phyloP scores from a whole-genome alignment of 2,888 invertebrate genomes.

The Monoplex corrugatus region DNA sequence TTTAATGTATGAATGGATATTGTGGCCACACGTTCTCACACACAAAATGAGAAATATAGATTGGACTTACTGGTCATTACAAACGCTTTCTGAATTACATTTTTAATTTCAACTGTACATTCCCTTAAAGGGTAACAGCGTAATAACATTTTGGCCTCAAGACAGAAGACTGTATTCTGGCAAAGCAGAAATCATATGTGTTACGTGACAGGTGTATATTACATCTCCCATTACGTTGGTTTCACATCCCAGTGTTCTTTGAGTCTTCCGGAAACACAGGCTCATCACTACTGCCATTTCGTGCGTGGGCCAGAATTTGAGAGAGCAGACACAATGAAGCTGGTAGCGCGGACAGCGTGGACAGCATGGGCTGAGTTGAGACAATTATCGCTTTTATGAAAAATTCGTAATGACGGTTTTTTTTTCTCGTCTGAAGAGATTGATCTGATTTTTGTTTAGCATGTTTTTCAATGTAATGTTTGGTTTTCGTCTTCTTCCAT shows the following conservation, averaged over 20 bases:
- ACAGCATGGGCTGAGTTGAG: not conserved
- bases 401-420: not conserved
- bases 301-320: not conserved
- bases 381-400: not conserved
- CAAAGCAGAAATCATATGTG: not conserved
- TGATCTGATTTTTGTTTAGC: too few species aligned
- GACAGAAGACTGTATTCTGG: too few species aligned
- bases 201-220: not conserved
- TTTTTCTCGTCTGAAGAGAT: not conserved
- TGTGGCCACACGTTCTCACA: too few species aligned
- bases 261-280: not conserved
- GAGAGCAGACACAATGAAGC: not conserved
- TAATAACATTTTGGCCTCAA: too few species aligned
- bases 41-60: too few species aligned
- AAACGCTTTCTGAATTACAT: too few species aligned
- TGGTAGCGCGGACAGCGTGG: not conserved
- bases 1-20: too few species aligned
- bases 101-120: too few species aligned
- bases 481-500: too few species aligned
- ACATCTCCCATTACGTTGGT: not conserved
- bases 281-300: not conserved
- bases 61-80: too few species aligned
- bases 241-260: not conserved
- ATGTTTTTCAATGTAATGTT: too few species aligned
- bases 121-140: too few species aligned